phyloP scores from a whole-genome alignment of 2,113 vertebrate genomes.

The Oncorhynchus gorbuscha region DNA sequence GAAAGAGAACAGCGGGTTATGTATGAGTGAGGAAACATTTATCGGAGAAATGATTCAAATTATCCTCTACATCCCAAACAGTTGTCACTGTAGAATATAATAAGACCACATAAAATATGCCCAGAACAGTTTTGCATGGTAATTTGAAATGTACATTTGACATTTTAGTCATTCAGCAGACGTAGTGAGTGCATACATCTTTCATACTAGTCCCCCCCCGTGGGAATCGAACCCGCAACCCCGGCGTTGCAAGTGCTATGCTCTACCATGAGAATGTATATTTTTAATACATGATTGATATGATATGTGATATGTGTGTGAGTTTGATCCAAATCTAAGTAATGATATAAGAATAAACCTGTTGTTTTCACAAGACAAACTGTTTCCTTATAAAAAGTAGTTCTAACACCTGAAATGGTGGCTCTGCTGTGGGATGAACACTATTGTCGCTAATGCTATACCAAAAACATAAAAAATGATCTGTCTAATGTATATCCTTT shows the following conservation, averaged over 20 bases:
- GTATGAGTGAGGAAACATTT: not conserved
- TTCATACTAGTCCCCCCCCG: no score
- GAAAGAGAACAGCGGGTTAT: constrained; percentile 25
- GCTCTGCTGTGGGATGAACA: no score
- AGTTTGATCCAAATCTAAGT: no score
- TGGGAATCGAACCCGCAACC: no score
- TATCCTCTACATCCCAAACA: constrained; percentile 6
- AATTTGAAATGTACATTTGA: not conserved
- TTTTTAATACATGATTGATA: no score
- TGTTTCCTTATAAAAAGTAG: not conserved
- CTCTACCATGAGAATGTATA: no score
- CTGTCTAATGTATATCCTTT: not conserved
- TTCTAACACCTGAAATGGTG: no score
- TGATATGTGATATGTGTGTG: not conserved
- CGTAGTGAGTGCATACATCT: not conserved
- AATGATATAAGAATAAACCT: not conserved
- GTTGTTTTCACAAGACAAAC: not conserved
- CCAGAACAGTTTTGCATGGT: not conserved
- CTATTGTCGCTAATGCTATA: no score
- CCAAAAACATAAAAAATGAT: no score
- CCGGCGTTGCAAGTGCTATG: no score
- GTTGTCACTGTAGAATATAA: no score
- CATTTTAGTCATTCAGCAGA: no score
- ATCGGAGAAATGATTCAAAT: not conserved
- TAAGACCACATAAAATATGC: not conserved